Base-by-base conservation (phyloP, 2,113 vertebrate species). In the Bos indicus region DNA sequence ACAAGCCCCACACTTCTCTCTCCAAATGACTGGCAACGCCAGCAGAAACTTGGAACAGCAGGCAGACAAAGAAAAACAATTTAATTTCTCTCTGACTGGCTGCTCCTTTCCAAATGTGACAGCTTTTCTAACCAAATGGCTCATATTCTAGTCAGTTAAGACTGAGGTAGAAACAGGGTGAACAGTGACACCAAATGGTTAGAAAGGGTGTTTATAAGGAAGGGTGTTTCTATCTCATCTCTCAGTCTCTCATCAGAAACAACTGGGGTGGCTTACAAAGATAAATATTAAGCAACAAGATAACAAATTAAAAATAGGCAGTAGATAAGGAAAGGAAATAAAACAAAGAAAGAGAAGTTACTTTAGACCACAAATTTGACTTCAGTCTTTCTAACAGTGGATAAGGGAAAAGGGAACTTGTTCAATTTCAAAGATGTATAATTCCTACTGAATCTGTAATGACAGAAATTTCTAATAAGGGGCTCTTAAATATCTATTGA, bases 151-250 rank as follows among this genome's bases (percentile, higher is more conserved):
- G 86, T 95, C 89, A 56, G 36, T 52, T 51, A 90, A 77, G 26
- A 67, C 52, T 33, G 48, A 95, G 77, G 51, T 48, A 67, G 60
- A 93, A 81, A 28, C 74, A 94, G 89, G 86, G 95, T 33, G 78
- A 96, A 98, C 93, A 98, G 97, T 96, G 98, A 98, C 97, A 97
- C 97, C 97, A 90, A 96, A 98, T 62, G 98, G 95, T 93, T 57
- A 95, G 43, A 64, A 91, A 91, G 26, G 46, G 57, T 86, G 67
- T 28, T 30, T 9, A 46, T 43, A 94, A 94, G 82, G 86, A 91
- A 95, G 7, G 0, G n/a, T 16, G 1, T 2, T 56, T 92, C 46
- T 48, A 77, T 16, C 40, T 6, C 51, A 51, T 43, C 1, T 36
- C 2, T 15, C 12, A 59, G 46, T 28, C 0, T 43, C 2, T 9